Conservation (phyloP, 2,113 vertebrate genomes). For the Anhinga rufa region DNA sequence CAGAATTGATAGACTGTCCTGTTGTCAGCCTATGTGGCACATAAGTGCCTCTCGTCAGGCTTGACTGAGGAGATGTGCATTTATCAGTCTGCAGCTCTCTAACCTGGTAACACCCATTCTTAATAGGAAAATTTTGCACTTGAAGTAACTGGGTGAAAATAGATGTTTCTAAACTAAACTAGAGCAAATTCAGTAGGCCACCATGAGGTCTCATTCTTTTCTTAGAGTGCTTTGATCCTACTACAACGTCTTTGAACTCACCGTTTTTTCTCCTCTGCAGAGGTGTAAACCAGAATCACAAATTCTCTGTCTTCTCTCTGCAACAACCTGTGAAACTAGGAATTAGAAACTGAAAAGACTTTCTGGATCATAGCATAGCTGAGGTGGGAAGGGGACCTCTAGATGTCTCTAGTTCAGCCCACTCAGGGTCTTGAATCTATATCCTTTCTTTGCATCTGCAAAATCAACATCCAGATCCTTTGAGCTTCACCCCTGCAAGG, state of each 20-base stretch:
- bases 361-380: neutral
- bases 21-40: neutral
- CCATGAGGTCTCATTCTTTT: neutral
- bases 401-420: neutral
- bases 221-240: neutral
- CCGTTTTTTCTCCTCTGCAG: neutral
- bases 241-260: neutral
- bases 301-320: neutral
- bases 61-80: neutral
- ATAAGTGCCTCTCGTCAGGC: neutral
- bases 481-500: neutral
- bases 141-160: neutral
- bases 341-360: neutral
- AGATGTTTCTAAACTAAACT: neutral
- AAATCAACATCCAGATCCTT: neutral
- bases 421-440: neutral
- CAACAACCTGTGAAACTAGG: neutral
- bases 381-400: neutral
- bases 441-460: neutral
- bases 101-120: constrained; percentile 5
- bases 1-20: neutral
- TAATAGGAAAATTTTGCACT: neutral
- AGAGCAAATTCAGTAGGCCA: neutral
- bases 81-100: constrained; percentile 38
- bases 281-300: neutral